Evolutionary conservation across 2,888 invertebrate genomes (phyloP), one percentile per base, ranked within the genome.

Genomic region (Geotrupes spiniger): DNA sequence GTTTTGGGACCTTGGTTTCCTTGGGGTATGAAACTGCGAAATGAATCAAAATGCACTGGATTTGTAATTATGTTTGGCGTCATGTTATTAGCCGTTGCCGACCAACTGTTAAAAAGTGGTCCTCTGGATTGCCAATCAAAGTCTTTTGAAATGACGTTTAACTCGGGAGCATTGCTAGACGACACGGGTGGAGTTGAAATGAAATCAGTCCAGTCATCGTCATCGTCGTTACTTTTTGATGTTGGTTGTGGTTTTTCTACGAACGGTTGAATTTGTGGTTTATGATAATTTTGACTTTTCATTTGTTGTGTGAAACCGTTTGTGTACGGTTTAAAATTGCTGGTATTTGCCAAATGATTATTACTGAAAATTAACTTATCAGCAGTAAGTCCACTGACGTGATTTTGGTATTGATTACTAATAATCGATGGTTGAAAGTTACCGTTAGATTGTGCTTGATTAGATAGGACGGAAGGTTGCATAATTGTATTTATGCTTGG

Each of bases 121-220:
- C 44, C 37, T 25, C 8, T 44, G 14, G 46, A 27, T 9, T 50
- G 42, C 48, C 43, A 49, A 16, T 51, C 49, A 17, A 44, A 46
- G 36, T 50, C 28, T 28, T 42, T 39, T 10, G 16, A 37, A 29
- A 38, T 42, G 14, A 47, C 36, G 46, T 37, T 31, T 29, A 31
- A 37, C 15, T 21, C n/a, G 25, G 14, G 28, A n/a, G 31, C 27
- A 12, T 39, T 33, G 11, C 25, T 15, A 9, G 43, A 10, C 26
- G 42, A 38, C 12, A 42, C 46, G 4, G 76, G 71, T 6, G 71
- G 69, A 58, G 74, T 76, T n/a, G 77, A 78, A 3, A 79, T 76
- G 63, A 78, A 79, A 58, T 79, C 79, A 2, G 76, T 75, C 79
- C 79, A 79, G 54, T 79, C 78, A 46, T 78, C 78, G 16, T 78